A percentile compares a stretch with the other conserved stretches of the same genome.
phyloP scores from a whole-genome alignment of 2,113 vertebrate genomes.

The Perca fluviatilis region DNA sequence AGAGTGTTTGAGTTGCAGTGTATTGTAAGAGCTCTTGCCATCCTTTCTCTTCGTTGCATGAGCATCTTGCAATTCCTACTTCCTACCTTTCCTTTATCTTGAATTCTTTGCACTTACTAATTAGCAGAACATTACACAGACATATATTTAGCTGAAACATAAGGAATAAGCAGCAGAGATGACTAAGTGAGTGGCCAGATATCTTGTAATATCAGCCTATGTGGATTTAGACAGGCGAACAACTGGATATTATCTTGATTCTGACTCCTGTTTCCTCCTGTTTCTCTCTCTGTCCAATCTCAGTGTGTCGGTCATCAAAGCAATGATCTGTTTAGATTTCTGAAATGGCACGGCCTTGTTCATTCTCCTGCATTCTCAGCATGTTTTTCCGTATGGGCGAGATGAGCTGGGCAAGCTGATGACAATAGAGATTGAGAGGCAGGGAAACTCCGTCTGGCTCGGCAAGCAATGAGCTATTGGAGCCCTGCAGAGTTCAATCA shows the following conservation, averaged over 20 bases:
- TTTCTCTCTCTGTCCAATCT: constrained; percentile 8
- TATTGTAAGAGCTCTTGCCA: background rate
- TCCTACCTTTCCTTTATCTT: background rate
- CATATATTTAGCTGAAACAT: background rate
- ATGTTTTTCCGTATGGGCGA: constrained; percentile 20
- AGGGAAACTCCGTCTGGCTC: constrained; percentile 47
- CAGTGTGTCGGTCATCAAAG: constrained; percentile 15
- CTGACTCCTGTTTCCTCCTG: background rate
- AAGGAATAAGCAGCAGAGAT: background rate
- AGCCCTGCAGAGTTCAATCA: constrained; percentile 66
- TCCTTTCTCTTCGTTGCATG: background rate
- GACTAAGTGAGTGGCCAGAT: background rate
- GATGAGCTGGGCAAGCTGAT: constrained; percentile 38
- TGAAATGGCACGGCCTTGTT: constrained; percentile 13
- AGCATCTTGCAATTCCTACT: background rate
- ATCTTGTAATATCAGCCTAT: background rate
- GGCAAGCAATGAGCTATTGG: constrained; percentile 48
- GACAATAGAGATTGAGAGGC: constrained; percentile 39
- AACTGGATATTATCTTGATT: background rate
- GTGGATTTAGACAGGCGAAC: background rate
- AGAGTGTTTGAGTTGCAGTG: background rate
- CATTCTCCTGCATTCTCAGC: constrained; percentile 40
- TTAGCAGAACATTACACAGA: background rate
- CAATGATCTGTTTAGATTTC: constrained; percentile 31
- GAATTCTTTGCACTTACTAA: background rate